These are phyloP conservation scores for Pardosa pseudoannulata DNA, from an alignment of 2,888 invertebrate genomes.

Conservation along the genomic window DNA sequence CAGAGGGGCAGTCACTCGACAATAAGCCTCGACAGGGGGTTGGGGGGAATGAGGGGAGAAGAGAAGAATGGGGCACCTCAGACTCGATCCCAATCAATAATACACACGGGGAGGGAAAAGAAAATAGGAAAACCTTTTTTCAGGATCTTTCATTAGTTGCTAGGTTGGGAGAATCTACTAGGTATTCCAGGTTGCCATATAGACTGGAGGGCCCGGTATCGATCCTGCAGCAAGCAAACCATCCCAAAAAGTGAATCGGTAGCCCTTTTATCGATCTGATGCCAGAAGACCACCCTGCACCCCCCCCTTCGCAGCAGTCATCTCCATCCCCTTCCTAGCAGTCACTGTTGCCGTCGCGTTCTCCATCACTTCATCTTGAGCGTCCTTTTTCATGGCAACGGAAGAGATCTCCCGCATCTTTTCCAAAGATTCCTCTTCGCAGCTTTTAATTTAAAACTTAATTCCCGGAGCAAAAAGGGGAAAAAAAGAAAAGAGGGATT, in stretches of 20 bases:
- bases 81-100: conserved; percentile 50
- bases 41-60: conserved; percentile 28
- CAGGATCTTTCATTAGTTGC: conserved; percentile 53
- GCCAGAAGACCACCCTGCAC: conserved; percentile 14
- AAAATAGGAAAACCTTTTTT: conserved; percentile 37
- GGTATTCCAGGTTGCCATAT: conserved; percentile 40
- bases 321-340: neutral
- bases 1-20: conserved; percentile 39
- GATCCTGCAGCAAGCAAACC: conserved; percentile 54
- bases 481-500: too few species aligned
- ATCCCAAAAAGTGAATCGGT: conserved; percentile 61
- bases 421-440: neutral
- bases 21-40: conserved; percentile 41
- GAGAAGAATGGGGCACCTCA: neutral
- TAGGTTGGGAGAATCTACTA: conserved; percentile 27
- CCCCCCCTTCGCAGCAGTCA: neutral
- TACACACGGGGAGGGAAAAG: conserved; percentile 18
- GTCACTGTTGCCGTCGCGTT: conserved; percentile 63
- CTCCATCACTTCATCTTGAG: conserved; percentile 68
- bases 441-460: conserved; percentile 20
- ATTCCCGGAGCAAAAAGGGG: neutral
- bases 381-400: conserved; percentile 39
- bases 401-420: conserved; percentile 23
- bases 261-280: conserved; percentile 66
- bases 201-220: conserved; percentile 27